Base-by-base conservation (phyloP, 2,113 vertebrate genomes). In the Anarrhichthys ocellatus region DNA sequence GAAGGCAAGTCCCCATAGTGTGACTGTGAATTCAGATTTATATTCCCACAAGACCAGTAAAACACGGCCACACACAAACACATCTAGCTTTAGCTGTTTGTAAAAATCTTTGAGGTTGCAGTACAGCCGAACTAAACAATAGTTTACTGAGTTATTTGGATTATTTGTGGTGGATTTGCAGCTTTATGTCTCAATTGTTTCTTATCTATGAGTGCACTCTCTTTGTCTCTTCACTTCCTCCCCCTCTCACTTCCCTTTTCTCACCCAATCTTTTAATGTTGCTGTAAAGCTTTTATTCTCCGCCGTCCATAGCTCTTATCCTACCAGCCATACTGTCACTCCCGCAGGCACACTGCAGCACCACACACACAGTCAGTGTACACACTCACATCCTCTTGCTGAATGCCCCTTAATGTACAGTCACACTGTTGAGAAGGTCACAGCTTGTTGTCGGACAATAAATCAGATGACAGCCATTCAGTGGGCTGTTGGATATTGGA, bases 351-450 rank as follows among this genome's bases (percentile, higher is more conserved):
- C 7, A 59, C 42, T 80, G 81, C 73, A 69, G 40, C 48, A 54
- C 38, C 42, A 8, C 50, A 69, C 7, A 76, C 61, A 42, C 22
- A 38, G 34, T 36, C 36, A 38, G 36, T 38, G 40, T 14, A 46
- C 32, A 38, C 58, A 58, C 40, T n/a, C 17, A 20, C 84, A 56
- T 56, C 10, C 52, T 56, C 9, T 56, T 56, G 52, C 52, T 56
- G 52, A 56, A 1, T 38, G n/a, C 63, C 59, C 62, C 63, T 81
- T 75, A 86, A 84, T 81, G 80, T 77, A 80, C 65, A 79, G 79
- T 42, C 5, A 13, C 54, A 27, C 72, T 84, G 75, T 72, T 84
- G 0, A 54, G 83, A 89, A 90, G 86, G 89, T 90, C 89, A 88
- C 32, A 32, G 52, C 73, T 78, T 78, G 72, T 42, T 77, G 86